Percentiles rank a stretch among this genome's conserved stretches.
Conservation (phyloP, 2,797 vertebrate genomes). For the Sebastes variabilis region DNA sequence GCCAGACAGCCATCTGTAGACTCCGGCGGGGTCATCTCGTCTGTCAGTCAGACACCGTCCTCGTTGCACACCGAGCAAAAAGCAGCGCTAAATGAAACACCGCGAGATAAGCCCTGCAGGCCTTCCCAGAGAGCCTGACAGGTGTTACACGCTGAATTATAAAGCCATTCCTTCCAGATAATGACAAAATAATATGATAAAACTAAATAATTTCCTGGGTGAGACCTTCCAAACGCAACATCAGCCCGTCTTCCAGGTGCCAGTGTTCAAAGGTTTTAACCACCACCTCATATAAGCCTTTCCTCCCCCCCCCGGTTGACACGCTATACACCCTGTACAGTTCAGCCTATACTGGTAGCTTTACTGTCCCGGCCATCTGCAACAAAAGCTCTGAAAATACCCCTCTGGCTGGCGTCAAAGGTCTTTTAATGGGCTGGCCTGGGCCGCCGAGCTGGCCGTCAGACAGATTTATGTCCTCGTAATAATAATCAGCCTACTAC, state of each 20-base stretch:
- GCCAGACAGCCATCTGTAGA: constrained; percentile 70
- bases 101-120: constrained; percentile 2
- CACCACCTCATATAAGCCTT: constrained; percentile 1
- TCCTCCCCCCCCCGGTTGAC: constrained; percentile 14
- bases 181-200: not conserved
- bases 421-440: constrained; percentile 69
- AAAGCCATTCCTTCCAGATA: not conserved
- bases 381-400: constrained; percentile 82
- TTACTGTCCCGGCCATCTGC: constrained; percentile 55
- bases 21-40: constrained; percentile 67
- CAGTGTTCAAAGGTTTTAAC: not conserved
- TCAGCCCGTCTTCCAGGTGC: not conserved
- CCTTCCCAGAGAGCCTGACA: not conserved
- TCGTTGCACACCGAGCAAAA: constrained; percentile 15
- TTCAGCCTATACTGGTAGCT: constrained; percentile 34
- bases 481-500: constrained; percentile 80
- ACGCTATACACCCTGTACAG: constrained; percentile 13
- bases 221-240: not conserved
- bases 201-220: not conserved
- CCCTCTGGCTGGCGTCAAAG: constrained; percentile 69
- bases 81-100: constrained; percentile 21
- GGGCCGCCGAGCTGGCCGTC: constrained; percentile 57
- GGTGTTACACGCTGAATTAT: not conserved
- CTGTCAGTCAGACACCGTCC: constrained; percentile 67
- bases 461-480: constrained; percentile 78